phyloP scores from a whole-genome alignment of 2,113 vertebrate species.

The Gorilla gorilla region DNA sequence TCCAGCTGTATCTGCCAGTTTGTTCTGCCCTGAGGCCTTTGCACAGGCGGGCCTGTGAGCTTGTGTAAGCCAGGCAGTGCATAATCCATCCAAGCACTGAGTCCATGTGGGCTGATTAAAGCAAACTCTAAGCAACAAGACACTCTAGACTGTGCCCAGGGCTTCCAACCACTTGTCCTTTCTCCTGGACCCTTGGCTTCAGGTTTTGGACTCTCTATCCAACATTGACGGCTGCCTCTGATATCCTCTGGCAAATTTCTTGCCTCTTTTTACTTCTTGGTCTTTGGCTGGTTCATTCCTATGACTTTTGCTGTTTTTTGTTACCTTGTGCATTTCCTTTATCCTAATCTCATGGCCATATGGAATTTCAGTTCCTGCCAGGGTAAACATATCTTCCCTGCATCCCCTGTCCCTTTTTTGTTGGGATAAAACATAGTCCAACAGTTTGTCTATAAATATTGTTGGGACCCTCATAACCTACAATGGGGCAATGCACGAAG shows the following conservation, averaged over 20 bases:
- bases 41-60: background rate
- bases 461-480: background rate
- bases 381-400: background rate
- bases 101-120: background rate
- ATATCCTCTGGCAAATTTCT: background rate
- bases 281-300: background rate
- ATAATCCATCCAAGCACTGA: background rate
- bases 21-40: background rate
- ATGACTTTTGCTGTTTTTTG: background rate
- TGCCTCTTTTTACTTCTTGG: background rate
- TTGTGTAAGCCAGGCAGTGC: background rate
- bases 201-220: background rate
- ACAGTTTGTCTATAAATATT: background rate
- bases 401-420: background rate
- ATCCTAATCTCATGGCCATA: background rate
- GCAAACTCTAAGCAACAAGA: background rate
- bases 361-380: background rate
- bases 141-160: too few species aligned
- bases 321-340: background rate
- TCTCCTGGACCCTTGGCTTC: background rate
- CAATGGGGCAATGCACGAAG: background rate
- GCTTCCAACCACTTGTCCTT: background rate
- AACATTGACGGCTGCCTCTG: background rate
- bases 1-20: background rate
- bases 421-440: background rate